A percentile compares a stretch with the other conserved stretches of the same genome.
Evolutionary conservation across 2,797 vertebrate species (phyloP).

Genomic region (Brachyrhaphis roseni): DNA sequence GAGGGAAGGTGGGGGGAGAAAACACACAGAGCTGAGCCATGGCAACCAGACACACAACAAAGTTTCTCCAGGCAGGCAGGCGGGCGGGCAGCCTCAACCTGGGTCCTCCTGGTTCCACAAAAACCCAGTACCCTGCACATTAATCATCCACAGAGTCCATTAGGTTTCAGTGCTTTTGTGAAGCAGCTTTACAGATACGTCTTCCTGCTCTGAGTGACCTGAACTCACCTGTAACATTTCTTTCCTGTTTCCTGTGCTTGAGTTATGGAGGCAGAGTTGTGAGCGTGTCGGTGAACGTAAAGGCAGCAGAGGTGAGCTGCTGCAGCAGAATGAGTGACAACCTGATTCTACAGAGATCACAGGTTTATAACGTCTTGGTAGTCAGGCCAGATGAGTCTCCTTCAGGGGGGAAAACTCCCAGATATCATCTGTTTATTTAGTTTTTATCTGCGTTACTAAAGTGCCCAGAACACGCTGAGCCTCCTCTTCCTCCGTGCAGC

Average conservation of each 20-base stretch:
- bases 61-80: slow-evolving; percentile 69
- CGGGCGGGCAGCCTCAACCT: slow-evolving; percentile 48
- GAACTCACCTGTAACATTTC: slow-evolving; percentile 46
- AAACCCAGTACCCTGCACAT: slow-evolving; percentile 70
- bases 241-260: slow-evolving; percentile 55
- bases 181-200: slow-evolving; percentile 15
- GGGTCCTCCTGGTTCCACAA: slow-evolving; percentile 65
- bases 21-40: slow-evolving; percentile 76
- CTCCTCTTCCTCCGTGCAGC: slow-evolving; percentile 57
- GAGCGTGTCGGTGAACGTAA: slow-evolving; percentile 14
- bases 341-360: background rate
- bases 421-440: slow-evolving; percentile 5
- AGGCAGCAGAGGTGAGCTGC: slow-evolving; percentile 24
- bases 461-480: slow-evolving; percentile 45
- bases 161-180: slow-evolving; percentile 34
- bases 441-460: background rate
- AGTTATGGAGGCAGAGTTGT: slow-evolving; percentile 19
- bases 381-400: slow-evolving; percentile 2
- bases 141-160: slow-evolving; percentile 61
- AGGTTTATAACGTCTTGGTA: background rate
- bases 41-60: slow-evolving; percentile 83
- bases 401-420: background rate
- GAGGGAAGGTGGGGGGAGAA: slow-evolving; percentile 44
- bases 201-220: slow-evolving; percentile 39
- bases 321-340: too few relatives aligned